Base-by-base conservation (phyloP, 2,113 vertebrate genomes). In the Tachuris rubrigastra region DNA sequence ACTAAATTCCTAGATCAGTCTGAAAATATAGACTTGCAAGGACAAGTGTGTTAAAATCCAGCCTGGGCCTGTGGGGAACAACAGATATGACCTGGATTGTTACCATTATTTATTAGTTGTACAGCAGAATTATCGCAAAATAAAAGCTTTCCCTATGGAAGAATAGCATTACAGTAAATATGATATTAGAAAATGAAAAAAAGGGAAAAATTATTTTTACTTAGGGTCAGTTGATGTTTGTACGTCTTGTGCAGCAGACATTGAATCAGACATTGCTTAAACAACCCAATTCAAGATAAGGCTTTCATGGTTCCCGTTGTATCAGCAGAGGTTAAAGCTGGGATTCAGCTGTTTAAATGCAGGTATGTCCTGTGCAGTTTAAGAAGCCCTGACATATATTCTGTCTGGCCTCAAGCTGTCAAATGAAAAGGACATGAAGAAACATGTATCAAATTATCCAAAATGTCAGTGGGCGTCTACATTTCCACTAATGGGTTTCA, bases 171-270 rank as follows among this genome's bases (percentile, higher is more conserved):
- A 44, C 3, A 60, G 37, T 35, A 65, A 52, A 80, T 68, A 56
- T 2, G 0, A 17, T 5, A 27, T 39, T 59, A 52, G 27, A 68
- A 76, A 67, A 47, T 41, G 0, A 20, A 58, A 71, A 16, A 8
- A 59, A 44, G 11, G 19, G 2, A 5, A 50, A 6, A 76, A 28
- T 5, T 0, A 16, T 3, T 16, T 28, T 55, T 87, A 31, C 8
- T 74, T 55, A 67, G 17, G 4, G 71, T 49, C 25, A 55, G 11
- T 17, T n/a, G 14, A 9, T 33, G 1, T 52, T 53, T 49, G 4
- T 1, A 11, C 37, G 4, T 20, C 50, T 85, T 41, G 3, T 71
- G 55, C 7, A 22, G 22, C 10, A 44, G 15, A 74, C 41, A 12
- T 60, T 63, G 50, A 58, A 87, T 77, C 19, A 35, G n/a, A n/a